Evolutionary conservation across 2,888 invertebrate species (phyloP), one percentile per base, ranked within the genome.

Genomic region (Phengaris arion): DNA sequence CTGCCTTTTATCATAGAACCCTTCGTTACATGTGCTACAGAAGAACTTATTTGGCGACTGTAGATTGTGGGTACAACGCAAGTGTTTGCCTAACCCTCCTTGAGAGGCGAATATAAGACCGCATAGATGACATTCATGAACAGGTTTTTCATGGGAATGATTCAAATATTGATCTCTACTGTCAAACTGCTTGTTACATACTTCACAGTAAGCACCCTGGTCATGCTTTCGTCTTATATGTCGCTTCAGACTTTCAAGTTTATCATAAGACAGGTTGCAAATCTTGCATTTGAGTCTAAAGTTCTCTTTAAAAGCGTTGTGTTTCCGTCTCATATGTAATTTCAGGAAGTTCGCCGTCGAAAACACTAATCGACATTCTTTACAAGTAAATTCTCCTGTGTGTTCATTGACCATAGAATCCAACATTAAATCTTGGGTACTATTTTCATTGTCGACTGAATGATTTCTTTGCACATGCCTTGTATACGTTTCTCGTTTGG

Each of bases 401-500:
- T 86, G 81, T 22, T 86, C 84, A 77, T 91, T 89, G 45, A 80
- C 84, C 68, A 81, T 81, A 55, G 78, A 84, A 22, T 83, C 83
- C 15, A 88, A 81, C 35, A 85, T 77, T n/a, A 82, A 81, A 1
- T 81, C 77, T 35, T 75, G 80, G 74, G 75, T 80, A 74, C 74
- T 76, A 72, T 35, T 35, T 35, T 74, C 87, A 3, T 89, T 91
- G 1, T 82, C 80, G 0, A 88, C 82, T 2, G 85, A 82, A 79
- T 93, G 93, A 22, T 91, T 93, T 52, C 93, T 85, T 80, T 92
- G 93, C 0, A 93, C 87, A 76, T 93, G 93, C 54, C 92, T 82
- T 0, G 88, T 84, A 46, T 93, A 93, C 0, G 93, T 91, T 77
- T 92, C 91, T n/a, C 92, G 81, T 81, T 86, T 89, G 0, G 85